These are phyloP conservation scores for Luidia sarsii DNA, from an alignment of 53 echinoderm and acorn worm genomes.

Conservation along the genomic window DNA sequence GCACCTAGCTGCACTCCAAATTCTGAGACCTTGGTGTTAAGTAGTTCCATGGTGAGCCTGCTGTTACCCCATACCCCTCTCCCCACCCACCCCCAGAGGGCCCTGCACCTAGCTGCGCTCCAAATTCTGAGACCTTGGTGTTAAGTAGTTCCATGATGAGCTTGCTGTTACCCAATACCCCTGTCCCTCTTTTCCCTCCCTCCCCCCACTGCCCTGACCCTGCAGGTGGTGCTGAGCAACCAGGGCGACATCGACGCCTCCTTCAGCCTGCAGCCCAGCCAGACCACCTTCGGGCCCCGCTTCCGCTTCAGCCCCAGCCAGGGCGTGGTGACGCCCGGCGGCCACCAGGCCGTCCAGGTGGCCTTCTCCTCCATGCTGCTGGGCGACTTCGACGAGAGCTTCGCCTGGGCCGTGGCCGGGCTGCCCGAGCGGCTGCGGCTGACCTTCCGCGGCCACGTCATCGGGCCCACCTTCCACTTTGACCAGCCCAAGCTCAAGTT, in stretches of 20 bases:
- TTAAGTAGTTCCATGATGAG: too few relatives aligned
- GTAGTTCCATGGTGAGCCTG: too few relatives aligned
- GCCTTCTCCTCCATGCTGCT: constrained; percentile 86
- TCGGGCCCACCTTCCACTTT: constrained; percentile 99
- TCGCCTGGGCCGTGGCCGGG: constrained; percentile 80
- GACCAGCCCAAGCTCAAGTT: constrained; percentile 94
- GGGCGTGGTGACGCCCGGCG: constrained; percentile 78
- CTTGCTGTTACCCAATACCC: too few relatives aligned
- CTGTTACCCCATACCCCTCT: too few relatives aligned
- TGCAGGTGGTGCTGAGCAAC: constrained; percentile 94
- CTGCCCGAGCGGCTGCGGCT: constrained; percentile 83
- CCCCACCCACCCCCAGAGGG: too few relatives aligned
- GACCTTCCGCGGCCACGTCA: constrained; percentile 88
- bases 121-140: too few relatives aligned
- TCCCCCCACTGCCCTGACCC: too few relatives aligned
- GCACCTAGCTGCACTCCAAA: too few relatives aligned
- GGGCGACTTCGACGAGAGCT: constrained; percentile 93
- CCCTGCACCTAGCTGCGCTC: too few relatives aligned
- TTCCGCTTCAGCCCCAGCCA: constrained; percentile 90
- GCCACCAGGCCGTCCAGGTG: constrained; percentile 90
- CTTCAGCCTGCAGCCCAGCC: constrained; percentile 73
- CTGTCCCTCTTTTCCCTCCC: too few relatives aligned
- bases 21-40: too few relatives aligned
- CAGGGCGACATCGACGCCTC: constrained; percentile 94
- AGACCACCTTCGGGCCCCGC: constrained; percentile 90